Evolutionary conservation across 1,140 invertebrate species (phyloP), one percentile per base, ranked within the genome.

Genomic region (Leptoteleia sp.): DNA sequence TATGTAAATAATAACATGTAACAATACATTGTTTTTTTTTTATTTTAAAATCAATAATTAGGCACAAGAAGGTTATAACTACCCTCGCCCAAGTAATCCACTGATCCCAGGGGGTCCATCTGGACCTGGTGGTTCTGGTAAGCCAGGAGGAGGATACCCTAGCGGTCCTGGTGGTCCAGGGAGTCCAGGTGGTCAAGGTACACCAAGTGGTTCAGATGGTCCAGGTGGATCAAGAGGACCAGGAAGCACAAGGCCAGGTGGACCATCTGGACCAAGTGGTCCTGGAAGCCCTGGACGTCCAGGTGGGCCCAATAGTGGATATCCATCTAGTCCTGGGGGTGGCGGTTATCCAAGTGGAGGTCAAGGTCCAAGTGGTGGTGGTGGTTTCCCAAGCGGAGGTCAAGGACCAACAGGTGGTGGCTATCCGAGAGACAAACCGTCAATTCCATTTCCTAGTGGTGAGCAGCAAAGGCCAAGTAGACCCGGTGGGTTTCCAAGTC

Each of bases 11-110:
- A n/a, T n/a, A n/a, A n/a, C n/a, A n/a, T n/a, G n/a, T n/a, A n/a
- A n/a, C n/a, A n/a, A n/a, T n/a, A n/a, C n/a, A n/a, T n/a, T n/a
- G n/a, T n/a, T n/a, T n/a, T n/a, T n/a, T n/a, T n/a, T n/a, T n/a
- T n/a, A n/a, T n/a, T n/a, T n/a, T n/a, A n/a, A n/a, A n/a, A n/a
- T n/a, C n/a, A n/a, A n/a, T n/a, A n/a, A n/a, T n/a, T 47, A 88
- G 88, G 85, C 86, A 59, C 82, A 89, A 72, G 83, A 88, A 45
- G 88, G 88, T 35, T 89, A 89, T 57, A 75, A 71, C 50, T 89
- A 89, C 67, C 84, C 87, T 17, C 67, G 84, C 40, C 88, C 88
- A 37, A 65, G 22, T 57, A 88, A 87, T 65, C 83, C 83, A 2
- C 45, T 88, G 40, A 82, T 81, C 45, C 81, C 84, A 13, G 83